These are phyloP conservation scores for Ctenicera cuprea DNA, from an alignment of 2,888 invertebrate species.

Conservation along the genomic window DNA sequence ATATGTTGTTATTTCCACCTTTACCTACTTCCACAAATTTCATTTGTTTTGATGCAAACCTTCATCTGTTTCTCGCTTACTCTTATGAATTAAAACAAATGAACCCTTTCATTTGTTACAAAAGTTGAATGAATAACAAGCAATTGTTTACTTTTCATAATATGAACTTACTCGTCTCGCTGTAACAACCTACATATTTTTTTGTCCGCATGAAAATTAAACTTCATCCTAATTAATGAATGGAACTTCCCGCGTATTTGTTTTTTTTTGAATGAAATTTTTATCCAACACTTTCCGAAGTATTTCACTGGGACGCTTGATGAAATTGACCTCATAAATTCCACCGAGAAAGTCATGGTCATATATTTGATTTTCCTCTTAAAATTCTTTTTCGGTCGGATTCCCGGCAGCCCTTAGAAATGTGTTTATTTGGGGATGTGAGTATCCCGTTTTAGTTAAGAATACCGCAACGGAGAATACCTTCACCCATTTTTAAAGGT, in stretches of 20 bases:
- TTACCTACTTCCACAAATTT: background rate
- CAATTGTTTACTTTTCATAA: no score
- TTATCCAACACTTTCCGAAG: constrained; percentile 11
- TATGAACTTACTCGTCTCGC: no score
- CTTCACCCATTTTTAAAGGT: constrained; percentile 26
- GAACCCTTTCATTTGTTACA: no score
- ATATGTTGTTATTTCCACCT: background rate
- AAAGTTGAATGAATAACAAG: no score
- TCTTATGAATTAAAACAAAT: background rate
- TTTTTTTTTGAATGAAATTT: constrained; percentile 7
- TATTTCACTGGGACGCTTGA: constrained; percentile 42
- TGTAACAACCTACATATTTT: no score
- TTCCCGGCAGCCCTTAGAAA: background rate
- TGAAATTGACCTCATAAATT: constrained; percentile 52
- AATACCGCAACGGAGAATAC: background rate
- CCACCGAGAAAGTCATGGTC: constrained; percentile 42
- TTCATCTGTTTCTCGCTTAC: no score
- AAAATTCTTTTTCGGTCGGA: constrained; percentile 10
- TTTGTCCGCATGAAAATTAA: background rate
- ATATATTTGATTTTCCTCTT: constrained; percentile 40
- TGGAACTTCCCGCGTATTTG: background rate
- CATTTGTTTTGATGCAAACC: background rate
- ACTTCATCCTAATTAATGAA: background rate
- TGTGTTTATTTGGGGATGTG: constrained; percentile 1
- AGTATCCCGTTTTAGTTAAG: background rate